Evolutionary conservation across 2,888 invertebrate genomes (phyloP).

Genomic region (Graphium colonna): DNA sequence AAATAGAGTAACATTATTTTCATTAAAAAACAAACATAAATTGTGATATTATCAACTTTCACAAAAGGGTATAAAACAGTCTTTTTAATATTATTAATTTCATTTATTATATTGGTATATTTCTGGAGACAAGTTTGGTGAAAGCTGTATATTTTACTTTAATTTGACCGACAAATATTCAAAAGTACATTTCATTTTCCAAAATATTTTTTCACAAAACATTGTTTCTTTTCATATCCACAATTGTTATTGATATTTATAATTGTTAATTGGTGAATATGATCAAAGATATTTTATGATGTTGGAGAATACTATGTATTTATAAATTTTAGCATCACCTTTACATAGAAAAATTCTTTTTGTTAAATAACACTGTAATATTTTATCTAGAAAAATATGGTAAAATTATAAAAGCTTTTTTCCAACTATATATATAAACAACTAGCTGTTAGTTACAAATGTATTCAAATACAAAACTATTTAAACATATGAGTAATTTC

Average conservation of each 20-base stretch:
- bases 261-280: constrained; percentile 16
- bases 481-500: no score
- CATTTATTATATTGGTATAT: no score
- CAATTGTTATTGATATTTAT: constrained; percentile 14
- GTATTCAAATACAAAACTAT: no score
- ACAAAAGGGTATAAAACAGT: no score
- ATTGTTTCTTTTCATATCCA: not conserved
- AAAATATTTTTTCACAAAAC: not conserved
- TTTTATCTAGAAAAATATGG: not conserved
- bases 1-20: no score
- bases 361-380: not conserved
- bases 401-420: not conserved
- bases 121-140: constrained; percentile 4
- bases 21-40: no score
- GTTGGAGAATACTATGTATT: not conserved
- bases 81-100: no score
- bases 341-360: not conserved
- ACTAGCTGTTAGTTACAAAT: no score
- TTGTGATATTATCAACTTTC: no score
- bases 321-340: not conserved
- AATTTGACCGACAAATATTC: constrained; percentile 7
- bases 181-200: not conserved
- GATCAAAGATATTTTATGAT: constrained; percentile 14
- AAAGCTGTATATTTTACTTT: constrained; percentile 3
- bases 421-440: not conserved